Evolutionary conservation across 2,113 vertebrate genomes (phyloP), one percentile per base, ranked within the genome.

Genomic region (Alces alces): DNA sequence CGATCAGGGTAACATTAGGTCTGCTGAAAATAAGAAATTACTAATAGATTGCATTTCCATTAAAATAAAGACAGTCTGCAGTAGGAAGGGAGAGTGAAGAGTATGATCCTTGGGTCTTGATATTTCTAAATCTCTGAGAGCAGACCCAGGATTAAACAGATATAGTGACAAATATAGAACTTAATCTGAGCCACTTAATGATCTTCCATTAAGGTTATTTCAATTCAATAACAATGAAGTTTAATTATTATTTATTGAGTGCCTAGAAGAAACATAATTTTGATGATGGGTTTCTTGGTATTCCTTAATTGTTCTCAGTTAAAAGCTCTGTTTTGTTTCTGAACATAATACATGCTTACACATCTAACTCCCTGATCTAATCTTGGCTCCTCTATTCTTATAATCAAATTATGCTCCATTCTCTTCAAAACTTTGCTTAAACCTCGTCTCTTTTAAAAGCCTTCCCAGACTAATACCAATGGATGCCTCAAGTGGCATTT

Each of bases 181-280:
- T 84, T 92, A 96, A 88, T 86, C 85, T n/a, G 61, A 97, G 54
- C 14, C 57, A 95, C 39, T 94, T 95, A 93, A 82, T 61, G 57
- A 28, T 80, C 96, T 98, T 93, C 52, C 84, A 95, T 91, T 97
- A 96, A 73, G 36, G 86, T 94, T 57, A 86, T 95, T 97, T 96
- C 57, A 89, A 86, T 92, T 93, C 57, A 91, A 45, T 96, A 89
- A 97, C 64, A 94, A 58, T 91, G 52, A 61, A 97, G 95, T 97
- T 83, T 95, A 96, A 96, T 97, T 95, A 95, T 36, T 86, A 52
- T n/a, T 92, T 93, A 82, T 82, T 52, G 25, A 94, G 82, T 91
- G 57, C 64, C 89, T 84, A 89, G 83, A 88, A 45, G 86, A 97
- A 94, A 93, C 36, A 47, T 85, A 86, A 61, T 95, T 94, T 94